Percentiles rank a stretch among this genome's conserved stretches.
Conservation (phyloP, 1,140 invertebrate genomes). For the Cotesia typhae region DNA sequence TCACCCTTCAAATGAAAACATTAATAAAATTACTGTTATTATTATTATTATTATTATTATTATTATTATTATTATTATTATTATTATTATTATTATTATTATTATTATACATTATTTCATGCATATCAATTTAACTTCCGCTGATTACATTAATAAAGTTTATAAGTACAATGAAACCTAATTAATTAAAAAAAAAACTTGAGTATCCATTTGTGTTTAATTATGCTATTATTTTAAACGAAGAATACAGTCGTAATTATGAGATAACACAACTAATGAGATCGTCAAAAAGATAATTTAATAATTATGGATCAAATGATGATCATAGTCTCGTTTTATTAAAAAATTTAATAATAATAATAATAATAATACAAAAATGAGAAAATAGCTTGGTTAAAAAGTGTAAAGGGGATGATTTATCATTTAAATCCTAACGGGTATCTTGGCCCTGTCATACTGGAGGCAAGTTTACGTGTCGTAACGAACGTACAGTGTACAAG, state of each 20-base stretch:
- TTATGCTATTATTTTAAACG: too few relatives aligned
- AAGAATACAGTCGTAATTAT: too few relatives aligned
- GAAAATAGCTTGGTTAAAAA: too few relatives aligned
- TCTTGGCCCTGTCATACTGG: conserved; percentile 17
- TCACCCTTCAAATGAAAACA: background rate
- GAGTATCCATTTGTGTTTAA: too few relatives aligned
- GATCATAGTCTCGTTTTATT: too few relatives aligned
- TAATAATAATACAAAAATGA: too few relatives aligned
- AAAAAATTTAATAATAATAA: too few relatives aligned
- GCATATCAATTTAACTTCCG: background rate
- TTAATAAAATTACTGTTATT: background rate
- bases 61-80: background rate
- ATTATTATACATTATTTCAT: background rate
- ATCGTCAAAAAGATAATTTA: too few relatives aligned
- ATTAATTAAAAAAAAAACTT: background rate
- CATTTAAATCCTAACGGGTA: conserved; percentile 35
- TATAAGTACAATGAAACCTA: background rate
- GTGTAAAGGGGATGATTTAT: conserved; percentile 2
- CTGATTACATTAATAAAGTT: background rate
- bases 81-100: background rate
- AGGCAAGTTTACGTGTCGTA: conserved; percentile 12
- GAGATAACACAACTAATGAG: too few relatives aligned
- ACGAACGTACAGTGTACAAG: conserved; percentile 25
- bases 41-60: background rate
- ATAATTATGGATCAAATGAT: too few relatives aligned